Evolutionary conservation across 2,797 vertebrate species (phyloP), one percentile per base, ranked within the genome.

Genomic region (Sternarchorhynchus goeldii): DNA sequence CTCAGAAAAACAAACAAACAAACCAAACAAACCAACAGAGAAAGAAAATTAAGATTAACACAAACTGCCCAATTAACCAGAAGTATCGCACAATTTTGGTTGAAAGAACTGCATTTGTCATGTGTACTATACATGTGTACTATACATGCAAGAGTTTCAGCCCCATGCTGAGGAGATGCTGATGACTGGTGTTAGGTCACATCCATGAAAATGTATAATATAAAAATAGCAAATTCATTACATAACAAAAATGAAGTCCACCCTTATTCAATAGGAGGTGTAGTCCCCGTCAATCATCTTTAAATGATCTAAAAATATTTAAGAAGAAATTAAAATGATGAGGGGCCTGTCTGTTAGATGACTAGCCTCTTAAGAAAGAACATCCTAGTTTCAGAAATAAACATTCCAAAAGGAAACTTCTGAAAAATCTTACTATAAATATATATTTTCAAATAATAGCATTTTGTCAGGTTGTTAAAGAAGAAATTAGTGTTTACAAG

Each of bases 71-170:
- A 86, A 84, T 82, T 57, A 78, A 84, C 82, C 88, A 79, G 76
- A 91, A 90, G 83, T 85, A 90, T 91, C 75, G 86, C 89, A 90
- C 86, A 85, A 83, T 87, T 88, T 86, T 87, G 88, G 87, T 89
- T 86, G 82, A 85, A 86, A 78, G 79, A 76, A 83, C 86, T 62
- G 83, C 77, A 83, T 79, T 58, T 78, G 80, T 20, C 10, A 50
- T 86, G 81, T 86, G 71, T 78, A 50, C 31, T 91, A 87, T 89
- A 88, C 10, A 50, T 86, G 81, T 86, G 71, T 78, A 50, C 31
- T 91, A 87, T 89, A 88, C 91, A 92, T 91, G 91, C 91, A 90
- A 90, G 89, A 86, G 87, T 88, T 90, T 88, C 89, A 88, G 91
- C 90, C 88, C 86, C 90, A 92, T 90, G 91, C 91, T 88, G 83